Conservation (phyloP, 1,140 invertebrate species). For the Aphelenchoides avenae region DNA sequence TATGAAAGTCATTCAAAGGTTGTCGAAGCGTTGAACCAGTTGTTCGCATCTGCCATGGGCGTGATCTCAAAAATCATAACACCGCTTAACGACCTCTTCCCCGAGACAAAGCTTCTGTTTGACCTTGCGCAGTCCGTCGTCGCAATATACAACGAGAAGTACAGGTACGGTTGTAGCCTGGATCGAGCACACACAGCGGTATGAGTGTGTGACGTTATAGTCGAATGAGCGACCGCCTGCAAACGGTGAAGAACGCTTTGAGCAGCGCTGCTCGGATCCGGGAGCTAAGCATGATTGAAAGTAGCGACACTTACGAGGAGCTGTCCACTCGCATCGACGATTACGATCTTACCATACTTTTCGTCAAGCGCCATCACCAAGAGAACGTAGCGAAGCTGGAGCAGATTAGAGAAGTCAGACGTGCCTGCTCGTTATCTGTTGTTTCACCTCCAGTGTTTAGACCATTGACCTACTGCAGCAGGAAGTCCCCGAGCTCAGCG, state of each 20-base stretch:
- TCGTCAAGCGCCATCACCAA: conserved; percentile 16
- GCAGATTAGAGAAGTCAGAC: neutral
- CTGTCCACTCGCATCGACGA: conserved; percentile 14
- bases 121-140: conserved; percentile 21
- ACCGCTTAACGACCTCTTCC: neutral
- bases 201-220: neutral
- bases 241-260: conserved; percentile 19
- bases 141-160: conserved; percentile 6
- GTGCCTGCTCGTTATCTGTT: conserved; percentile 12
- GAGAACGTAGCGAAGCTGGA: conserved; percentile 23
- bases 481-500: conserved; percentile 17
- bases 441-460: conserved; percentile 12
- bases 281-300: conserved; percentile 20
- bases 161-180: conserved; percentile 10
- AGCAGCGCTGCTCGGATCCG: conserved; percentile 22
- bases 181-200: neutral
- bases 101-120: conserved; percentile 24
- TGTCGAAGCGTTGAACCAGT: conserved; percentile 14
- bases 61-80: neutral
- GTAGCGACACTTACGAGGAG: conserved; percentile 11
- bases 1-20: conserved; percentile 17
- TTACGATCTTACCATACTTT: conserved; percentile 27
- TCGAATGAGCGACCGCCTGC: conserved; percentile 3
- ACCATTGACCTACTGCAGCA: conserved; percentile 20
- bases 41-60: conserved; percentile 9